Conservation (phyloP, 2,797 vertebrate genomes). For the Danio kyathit region DNA sequence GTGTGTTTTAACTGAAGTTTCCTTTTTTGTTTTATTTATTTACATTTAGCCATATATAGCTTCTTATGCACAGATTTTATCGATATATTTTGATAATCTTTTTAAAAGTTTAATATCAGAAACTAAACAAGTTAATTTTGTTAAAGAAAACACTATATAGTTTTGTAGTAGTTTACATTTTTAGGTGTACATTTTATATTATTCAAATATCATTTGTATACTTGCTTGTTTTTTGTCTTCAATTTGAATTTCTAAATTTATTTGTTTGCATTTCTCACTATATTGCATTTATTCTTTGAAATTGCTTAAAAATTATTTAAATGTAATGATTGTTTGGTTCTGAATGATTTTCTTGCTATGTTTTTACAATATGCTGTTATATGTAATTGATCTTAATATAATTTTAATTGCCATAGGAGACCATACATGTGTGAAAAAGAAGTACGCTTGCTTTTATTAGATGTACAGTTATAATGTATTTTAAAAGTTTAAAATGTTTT, state of each 20-base stretch:
- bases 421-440: conserved; percentile 7
- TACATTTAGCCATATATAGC: not conserved
- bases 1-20: not conserved
- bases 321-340: not conserved
- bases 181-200: not conserved
- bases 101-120: not conserved
- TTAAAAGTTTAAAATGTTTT: too few species aligned
- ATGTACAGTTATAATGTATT: not conserved
- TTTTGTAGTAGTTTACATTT: not conserved
- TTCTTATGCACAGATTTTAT: not conserved
- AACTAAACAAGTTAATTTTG: not conserved
- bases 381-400: not conserved
- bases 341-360: conserved; percentile 14
- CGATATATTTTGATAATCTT: not conserved
- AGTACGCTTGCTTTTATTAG: not conserved
- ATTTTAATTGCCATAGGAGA: not conserved
- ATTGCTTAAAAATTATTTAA: not conserved
- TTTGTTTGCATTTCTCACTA: not conserved
- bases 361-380: not conserved
- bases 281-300: not conserved
- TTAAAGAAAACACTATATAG: not conserved
- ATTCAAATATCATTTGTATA: not conserved
- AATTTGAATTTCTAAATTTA: not conserved
- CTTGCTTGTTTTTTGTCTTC: not conserved
- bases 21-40: conserved; percentile 2